phyloP scores from a whole-genome alignment of 2,797 vertebrate species.

The Microctenopoma stevenorrisi region DNA sequence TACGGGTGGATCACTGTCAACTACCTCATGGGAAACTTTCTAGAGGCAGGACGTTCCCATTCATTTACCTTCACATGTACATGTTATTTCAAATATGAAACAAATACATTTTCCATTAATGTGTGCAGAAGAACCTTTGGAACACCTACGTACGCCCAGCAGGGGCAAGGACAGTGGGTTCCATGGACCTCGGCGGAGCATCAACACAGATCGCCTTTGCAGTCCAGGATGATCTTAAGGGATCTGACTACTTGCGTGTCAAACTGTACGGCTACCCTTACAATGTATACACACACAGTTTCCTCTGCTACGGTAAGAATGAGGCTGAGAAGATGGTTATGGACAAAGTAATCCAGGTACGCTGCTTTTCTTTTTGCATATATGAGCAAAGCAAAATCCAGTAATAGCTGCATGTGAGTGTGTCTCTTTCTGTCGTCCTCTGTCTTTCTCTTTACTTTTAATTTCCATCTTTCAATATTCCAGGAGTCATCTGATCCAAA shows the following conservation, averaged over 20 bases:
- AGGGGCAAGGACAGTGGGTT: slow-evolving; percentile 86
- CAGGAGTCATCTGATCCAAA: slow-evolving; percentile 74
- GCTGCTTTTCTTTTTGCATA: slow-evolving; percentile 13
- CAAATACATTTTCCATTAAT: background rate
- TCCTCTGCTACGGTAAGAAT: slow-evolving; percentile 94
- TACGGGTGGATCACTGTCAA: slow-evolving; percentile 99
- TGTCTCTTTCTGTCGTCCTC: background rate
- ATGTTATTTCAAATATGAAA: background rate
- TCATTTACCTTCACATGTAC: background rate
- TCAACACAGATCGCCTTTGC: slow-evolving; percentile 95
- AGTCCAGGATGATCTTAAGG: slow-evolving; percentile 60
- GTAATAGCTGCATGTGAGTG: slow-evolving; percentile 43
- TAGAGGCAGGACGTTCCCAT: slow-evolving; percentile 83
- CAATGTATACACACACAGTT: slow-evolving; percentile 93
- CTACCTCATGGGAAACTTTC: slow-evolving; percentile 95
- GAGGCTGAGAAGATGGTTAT: slow-evolving; percentile 90
- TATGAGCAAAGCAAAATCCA: slow-evolving; percentile 44
- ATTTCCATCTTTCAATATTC: background rate
- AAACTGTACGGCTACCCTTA: slow-evolving; percentile 92
- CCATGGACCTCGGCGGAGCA: slow-evolving; percentile 94
- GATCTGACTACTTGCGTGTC: slow-evolving; percentile 66
- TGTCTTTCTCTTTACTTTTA: background rate
- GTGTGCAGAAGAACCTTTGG: slow-evolving; percentile 88
- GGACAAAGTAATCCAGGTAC: slow-evolving; percentile 87
- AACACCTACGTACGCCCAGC: slow-evolving; percentile 85